Evolutionary conservation across 2,113 vertebrate genomes (phyloP).

Genomic region (Burhinus oedicnemus): DNA sequence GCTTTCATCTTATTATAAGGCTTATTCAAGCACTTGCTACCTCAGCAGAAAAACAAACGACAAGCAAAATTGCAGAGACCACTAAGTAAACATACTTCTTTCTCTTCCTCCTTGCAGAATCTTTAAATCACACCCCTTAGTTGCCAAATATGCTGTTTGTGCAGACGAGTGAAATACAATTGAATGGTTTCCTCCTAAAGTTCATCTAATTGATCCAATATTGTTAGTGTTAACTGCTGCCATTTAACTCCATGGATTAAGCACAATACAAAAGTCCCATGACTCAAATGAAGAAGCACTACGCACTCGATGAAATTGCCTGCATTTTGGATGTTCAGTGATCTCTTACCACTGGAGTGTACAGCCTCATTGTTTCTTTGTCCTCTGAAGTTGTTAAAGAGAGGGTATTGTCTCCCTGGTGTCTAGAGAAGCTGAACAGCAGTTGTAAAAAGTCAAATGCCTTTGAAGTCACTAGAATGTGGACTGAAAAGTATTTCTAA

Average conservation of each 20-base stretch:
- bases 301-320: background rate
- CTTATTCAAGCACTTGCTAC: slow-evolving; percentile 52
- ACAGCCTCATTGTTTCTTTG: background rate
- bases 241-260: background rate
- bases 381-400: background rate
- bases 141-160: background rate
- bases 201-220: background rate
- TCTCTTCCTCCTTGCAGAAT: slow-evolving; percentile 49
- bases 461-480: background rate
- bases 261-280: background rate
- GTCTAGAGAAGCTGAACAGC: background rate
- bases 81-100: slow-evolving; percentile 47
- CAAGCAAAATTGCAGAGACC: slow-evolving; percentile 16
- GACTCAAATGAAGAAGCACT: background rate
- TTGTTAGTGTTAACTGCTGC: background rate
- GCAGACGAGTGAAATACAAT: background rate
- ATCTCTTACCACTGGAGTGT: background rate
- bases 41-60: slow-evolving; percentile 59
- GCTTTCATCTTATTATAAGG: slow-evolving; percentile 36
- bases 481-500: background rate
- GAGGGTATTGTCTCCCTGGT: background rate
- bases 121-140: slow-evolving; percentile 30
- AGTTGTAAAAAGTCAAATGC: background rate
- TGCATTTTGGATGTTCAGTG: background rate
- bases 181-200: background rate